Percentiles rank a stretch among this genome's conserved stretches.
phyloP scores from a whole-genome alignment of 2,888 invertebrate genomes.

The Gisinianus flammeolus region DNA sequence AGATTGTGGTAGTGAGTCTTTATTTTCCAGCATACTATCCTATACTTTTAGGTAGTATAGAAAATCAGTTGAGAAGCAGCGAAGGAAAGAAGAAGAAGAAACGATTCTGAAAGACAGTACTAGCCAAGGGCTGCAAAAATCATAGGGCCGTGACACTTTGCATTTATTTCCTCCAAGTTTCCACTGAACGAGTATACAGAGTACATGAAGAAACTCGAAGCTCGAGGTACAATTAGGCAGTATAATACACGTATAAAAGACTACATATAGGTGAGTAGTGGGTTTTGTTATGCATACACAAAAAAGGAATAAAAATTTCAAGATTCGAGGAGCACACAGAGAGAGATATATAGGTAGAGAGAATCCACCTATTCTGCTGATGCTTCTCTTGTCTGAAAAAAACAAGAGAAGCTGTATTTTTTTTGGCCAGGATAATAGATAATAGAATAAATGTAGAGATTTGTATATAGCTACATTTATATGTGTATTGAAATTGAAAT shows the following conservation, averaged over 20 bases:
- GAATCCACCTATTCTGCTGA: not conserved
- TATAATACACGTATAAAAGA: not conserved
- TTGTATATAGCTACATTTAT: not conserved
- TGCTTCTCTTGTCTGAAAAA: not conserved
- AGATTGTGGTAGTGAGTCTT: not conserved
- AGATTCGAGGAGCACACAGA: not conserved
- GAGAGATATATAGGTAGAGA: not conserved
- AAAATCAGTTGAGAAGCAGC: not conserved
- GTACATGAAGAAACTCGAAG: not conserved
- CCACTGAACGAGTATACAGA: not conserved
- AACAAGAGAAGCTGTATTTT: not conserved
- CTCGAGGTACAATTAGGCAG: not conserved
- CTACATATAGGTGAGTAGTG: not conserved
- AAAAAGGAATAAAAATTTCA: not conserved
- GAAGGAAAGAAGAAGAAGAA: not conserved
- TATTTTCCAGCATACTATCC: not conserved
- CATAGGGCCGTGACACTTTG: constrained; percentile 33
- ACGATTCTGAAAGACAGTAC: not conserved
- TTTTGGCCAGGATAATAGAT: not conserved
- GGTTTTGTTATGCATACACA: not conserved
- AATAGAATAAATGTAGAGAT: too few relatives aligned
- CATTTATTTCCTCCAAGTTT: constrained; percentile 24
- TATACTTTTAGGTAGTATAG: not conserved
- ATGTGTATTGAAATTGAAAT: not conserved
- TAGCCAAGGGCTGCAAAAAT: constrained; percentile 35